phyloP scores from a whole-genome alignment of 2,113 vertebrate species.

The Shinisaurus crocodilurus region DNA sequence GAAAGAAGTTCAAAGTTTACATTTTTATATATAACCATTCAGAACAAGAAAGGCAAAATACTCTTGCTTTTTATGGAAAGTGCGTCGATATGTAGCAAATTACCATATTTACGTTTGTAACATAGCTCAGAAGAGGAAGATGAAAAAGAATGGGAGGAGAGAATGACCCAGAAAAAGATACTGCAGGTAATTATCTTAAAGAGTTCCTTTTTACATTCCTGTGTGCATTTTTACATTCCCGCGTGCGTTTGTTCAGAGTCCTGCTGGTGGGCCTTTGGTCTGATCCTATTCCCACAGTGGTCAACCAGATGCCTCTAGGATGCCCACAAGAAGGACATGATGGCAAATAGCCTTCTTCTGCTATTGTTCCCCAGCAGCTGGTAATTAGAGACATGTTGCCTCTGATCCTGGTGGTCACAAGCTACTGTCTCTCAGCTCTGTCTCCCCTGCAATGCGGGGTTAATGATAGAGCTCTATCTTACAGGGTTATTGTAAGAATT shows the following conservation, averaged over 20 bases:
- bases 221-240: background rate
- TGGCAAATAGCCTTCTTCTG: background rate
- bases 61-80: conserved; percentile 14
- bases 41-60: background rate
- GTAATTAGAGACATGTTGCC: background rate
- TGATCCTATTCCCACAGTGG: background rate
- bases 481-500: background rate
- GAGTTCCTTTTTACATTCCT: background rate
- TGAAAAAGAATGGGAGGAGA: conserved; percentile 81
- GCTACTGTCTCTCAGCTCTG: background rate
- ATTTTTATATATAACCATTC: background rate
- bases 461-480: background rate
- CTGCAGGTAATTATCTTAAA: conserved; percentile 80
- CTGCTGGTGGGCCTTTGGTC: background rate
- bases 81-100: too few relatives aligned
- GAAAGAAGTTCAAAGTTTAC: background rate
- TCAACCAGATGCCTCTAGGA: background rate
- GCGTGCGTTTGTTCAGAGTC: background rate
- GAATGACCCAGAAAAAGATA: conserved; percentile 73
- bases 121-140: conserved; percentile 89
- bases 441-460: background rate
- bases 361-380: background rate
- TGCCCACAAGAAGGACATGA: background rate
- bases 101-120: conserved; percentile 13
- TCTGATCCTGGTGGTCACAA: background rate